Conservation (phyloP, 2,113 vertebrate genomes). For the Opisthocomus hoazin region DNA sequence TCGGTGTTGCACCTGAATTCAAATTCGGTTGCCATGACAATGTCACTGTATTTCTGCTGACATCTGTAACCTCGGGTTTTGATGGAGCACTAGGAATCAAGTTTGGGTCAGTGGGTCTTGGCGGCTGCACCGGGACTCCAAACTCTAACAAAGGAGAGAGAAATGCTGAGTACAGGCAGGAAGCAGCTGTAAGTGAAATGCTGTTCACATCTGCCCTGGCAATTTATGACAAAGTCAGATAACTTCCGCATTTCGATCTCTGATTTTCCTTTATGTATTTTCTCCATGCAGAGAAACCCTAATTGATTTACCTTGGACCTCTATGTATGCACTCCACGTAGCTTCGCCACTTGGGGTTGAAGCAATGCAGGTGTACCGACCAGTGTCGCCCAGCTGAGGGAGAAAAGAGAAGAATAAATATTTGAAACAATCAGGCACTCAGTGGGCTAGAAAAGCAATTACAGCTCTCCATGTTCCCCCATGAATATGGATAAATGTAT, state of each 20-base stretch:
- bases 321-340: constrained; percentile 91
- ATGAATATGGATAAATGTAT: constrained; percentile 24
- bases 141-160: constrained; percentile 78
- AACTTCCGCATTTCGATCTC: neutral
- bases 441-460: constrained; percentile 61
- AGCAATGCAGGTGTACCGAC: constrained; percentile 91
- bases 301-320: constrained; percentile 88
- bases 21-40: constrained; percentile 94
- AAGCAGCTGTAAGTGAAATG: neutral
- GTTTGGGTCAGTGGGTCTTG: constrained; percentile 94
- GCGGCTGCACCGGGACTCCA: constrained; percentile 90
- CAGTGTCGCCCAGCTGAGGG: constrained; percentile 89
- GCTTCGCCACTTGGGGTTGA: constrained; percentile 96
- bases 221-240: neutral
- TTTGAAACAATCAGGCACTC: constrained; percentile 56
- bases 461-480: neutral
- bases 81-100: constrained; percentile 95
- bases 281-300: neutral
- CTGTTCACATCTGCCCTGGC: neutral
- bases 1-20: constrained; percentile 94
- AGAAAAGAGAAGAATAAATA: constrained; percentile 41
- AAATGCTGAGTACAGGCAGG: neutral
- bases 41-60: constrained; percentile 87
- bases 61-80: constrained; percentile 92
- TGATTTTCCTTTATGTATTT: neutral